Evolutionary conservation across 2,113 vertebrate species (phyloP), one percentile per base, ranked within the genome.

Genomic region (Myxocyprinus asiaticus): DNA sequence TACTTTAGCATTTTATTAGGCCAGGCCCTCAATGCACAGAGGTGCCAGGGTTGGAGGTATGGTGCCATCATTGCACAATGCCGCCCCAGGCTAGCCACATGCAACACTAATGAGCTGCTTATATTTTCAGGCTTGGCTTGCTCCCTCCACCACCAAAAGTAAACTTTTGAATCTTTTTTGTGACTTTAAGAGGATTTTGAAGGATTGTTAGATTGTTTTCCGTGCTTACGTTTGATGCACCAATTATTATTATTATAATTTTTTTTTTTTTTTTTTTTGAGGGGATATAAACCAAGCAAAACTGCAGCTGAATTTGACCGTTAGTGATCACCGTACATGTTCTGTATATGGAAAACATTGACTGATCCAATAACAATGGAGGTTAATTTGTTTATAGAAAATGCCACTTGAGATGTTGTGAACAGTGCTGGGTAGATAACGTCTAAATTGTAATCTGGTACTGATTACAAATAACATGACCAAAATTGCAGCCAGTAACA

Each of bases 81-180:
- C 80, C 81, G 84, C 89, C 88, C 62, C 81, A 69, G 89, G 89
- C 88, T 85, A 78, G 85, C 87, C 87, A 90, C 89, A 89, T 90
- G 88, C 82, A 88, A 86, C 85, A 82, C 76, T 92, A 91, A 90
- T 91, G 87, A 91, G 88, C 88, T 76, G 77, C 89, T 88, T 85
- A 89, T 85, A 90, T 88, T 90, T 90, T 88, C 88, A 91, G 87
- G 87, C 87, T 91, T 85, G 64, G 82, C 88, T 91, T 85, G 85
- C 87, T 88, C 87, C 87, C n/a, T 72, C 87, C 89, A 89, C 88
- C 87, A 88, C 83, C 86, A 87, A 90, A 91, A 91, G 90, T 90
- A 88, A 91, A 91, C 89, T 90, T 93, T 90, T 84, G n/a, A 9
- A 12, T 67, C 76, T 48, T 53, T 15, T 44, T 10, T n/a, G 42